Evolutionary conservation across 2,888 invertebrate genomes (phyloP).

Genomic region (Rugalucina vietnamica): DNA sequence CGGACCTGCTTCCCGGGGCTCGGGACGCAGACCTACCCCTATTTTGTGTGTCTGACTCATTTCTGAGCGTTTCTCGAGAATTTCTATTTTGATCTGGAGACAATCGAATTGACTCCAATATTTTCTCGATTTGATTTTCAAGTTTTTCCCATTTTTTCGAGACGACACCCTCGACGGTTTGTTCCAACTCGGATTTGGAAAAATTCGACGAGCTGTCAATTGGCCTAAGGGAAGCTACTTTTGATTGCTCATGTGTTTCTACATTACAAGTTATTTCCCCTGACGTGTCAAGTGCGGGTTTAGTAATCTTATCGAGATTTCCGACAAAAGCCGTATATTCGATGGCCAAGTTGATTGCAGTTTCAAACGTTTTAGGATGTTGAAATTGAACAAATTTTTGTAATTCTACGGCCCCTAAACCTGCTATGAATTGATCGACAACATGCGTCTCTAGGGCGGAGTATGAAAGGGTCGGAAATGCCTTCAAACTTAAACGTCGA

Average conservation of each 20-base stretch:
- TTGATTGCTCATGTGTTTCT: background rate
- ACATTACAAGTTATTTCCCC: background rate
- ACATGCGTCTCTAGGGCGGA: conserved; percentile 33
- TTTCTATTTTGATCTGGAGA: background rate
- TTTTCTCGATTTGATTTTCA: background rate
- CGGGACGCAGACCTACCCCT: background rate
- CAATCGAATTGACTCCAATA: background rate
- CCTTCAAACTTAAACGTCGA: conserved; percentile 35
- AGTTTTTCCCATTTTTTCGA: background rate
- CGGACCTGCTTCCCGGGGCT: background rate
- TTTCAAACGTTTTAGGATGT: conserved; percentile 49
- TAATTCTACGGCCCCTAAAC: conserved; percentile 32
- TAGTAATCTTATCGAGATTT: conserved; percentile 24
- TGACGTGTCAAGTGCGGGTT: conserved; percentile 25
- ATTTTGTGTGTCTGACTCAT: no score
- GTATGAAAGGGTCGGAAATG: conserved; percentile 36
- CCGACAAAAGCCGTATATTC: conserved; percentile 46
- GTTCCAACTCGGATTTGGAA: background rate
- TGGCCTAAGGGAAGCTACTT: background rate
- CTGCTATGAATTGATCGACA: conserved; percentile 54
- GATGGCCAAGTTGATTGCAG: conserved; percentile 40
- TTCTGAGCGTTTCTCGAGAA: no score
- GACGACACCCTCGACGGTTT: background rate
- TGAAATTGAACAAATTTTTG: conserved; percentile 49
- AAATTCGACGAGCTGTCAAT: background rate